These are phyloP conservation scores for Malurus leucopterus DNA, from an alignment of 2,797 vertebrate species.

Conservation along the genomic window DNA sequence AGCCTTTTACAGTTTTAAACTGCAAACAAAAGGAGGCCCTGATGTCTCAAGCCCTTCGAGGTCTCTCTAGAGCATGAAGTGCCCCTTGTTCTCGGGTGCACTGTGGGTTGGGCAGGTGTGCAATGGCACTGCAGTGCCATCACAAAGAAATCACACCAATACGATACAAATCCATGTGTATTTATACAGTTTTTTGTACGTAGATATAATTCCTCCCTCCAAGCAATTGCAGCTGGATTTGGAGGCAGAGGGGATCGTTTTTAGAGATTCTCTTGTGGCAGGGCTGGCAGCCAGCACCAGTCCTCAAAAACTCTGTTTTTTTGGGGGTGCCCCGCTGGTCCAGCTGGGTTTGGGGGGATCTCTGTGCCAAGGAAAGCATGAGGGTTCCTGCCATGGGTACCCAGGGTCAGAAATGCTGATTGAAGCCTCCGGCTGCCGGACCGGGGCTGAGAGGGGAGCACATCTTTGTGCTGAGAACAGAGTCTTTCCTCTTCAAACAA, in stretches of 20 bases:
- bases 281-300: not conserved
- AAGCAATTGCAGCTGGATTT: accelerated
- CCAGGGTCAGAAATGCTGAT: not conserved
- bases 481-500: constrained; percentile 31
- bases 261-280: accelerated
- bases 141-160: accelerated
- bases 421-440: not conserved
- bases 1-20: not conserved
- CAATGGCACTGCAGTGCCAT: accelerated
- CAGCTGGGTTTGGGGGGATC: not conserved
- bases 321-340: not conserved
- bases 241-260: not conserved
- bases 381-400: not conserved
- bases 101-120: not conserved
- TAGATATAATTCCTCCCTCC: not conserved
- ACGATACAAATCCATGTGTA: accelerated
- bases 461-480: constrained; percentile 14
- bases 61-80: accelerated
- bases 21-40: not conserved
- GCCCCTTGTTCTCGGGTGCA: accelerated
- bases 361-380: accelerated
- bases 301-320: not conserved
- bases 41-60: not conserved
- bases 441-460: not conserved
- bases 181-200: accelerated